Percentiles rank a stretch among this genome's conserved stretches.
Evolutionary conservation across 1,140 invertebrate genomes (phyloP).

Genomic region (Anadara kagoshimensis): DNA sequence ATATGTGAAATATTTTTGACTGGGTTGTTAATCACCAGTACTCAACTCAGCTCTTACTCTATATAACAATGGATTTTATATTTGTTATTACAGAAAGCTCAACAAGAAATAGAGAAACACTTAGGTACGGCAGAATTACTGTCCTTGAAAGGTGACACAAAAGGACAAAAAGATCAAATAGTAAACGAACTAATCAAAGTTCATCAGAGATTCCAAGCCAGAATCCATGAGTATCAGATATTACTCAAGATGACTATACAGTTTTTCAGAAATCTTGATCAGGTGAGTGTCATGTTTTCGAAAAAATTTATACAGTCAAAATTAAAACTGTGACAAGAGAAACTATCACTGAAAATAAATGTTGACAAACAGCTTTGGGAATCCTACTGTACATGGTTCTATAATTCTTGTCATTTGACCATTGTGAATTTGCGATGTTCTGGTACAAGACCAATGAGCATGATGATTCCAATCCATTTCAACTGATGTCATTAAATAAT

Average conservation of each 20-base stretch:
- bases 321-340: not conserved
- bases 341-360: not conserved
- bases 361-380: too few species aligned
- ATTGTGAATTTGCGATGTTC: too few species aligned
- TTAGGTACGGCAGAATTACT: constrained; percentile 80
- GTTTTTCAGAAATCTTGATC: constrained; percentile 81
- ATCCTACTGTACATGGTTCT: too few species aligned
- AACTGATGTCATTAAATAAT: too few species aligned
- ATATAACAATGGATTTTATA: not conserved
- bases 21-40: too few species aligned
- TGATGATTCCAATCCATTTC: too few species aligned
- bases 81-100: constrained; percentile 75
- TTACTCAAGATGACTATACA: constrained; percentile 83
- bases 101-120: constrained; percentile 82
- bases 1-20: too few species aligned
- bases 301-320: not conserved
- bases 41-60: too few species aligned
- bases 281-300: constrained; percentile 75
- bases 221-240: constrained; percentile 83
- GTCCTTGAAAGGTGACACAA: constrained; percentile 72
- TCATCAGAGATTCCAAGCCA: constrained; percentile 80
- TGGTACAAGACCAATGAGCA: too few species aligned
- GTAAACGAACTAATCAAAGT: constrained; percentile 80
- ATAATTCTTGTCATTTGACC: too few species aligned
- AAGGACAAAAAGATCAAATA: constrained; percentile 76